phyloP scores from a whole-genome alignment of 1,140 invertebrate genomes.

The Lordiphosa collinella region DNA sequence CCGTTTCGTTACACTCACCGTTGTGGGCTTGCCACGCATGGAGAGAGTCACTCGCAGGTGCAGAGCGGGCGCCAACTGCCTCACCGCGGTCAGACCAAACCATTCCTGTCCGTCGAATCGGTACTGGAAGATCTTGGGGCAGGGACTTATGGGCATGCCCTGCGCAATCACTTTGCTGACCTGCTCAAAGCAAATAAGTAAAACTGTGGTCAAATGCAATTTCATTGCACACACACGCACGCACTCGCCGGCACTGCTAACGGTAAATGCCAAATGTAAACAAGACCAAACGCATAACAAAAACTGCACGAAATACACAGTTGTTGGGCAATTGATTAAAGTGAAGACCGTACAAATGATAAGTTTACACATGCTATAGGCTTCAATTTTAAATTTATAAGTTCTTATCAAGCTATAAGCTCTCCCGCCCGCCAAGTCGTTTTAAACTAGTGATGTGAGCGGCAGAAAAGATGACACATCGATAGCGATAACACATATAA shows the following conservation, averaged over 20 bases:
- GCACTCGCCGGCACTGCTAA: not conserved
- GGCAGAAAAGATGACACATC: no score
- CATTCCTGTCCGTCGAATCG: constrained; percentile 70
- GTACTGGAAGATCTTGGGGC: constrained; percentile 76
- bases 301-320: no score
- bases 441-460: no score
- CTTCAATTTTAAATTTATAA: no score
- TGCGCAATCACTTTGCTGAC: constrained; percentile 42
- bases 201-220: constrained; percentile 30
- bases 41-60: constrained; percentile 71
- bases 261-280: no score
- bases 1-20: constrained; percentile 30
- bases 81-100: constrained; percentile 67
- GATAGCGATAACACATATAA: no score
- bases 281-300: no score
- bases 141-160: constrained; percentile 69
- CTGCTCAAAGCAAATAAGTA: constrained; percentile 51
- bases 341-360: no score
- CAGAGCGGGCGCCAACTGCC: constrained; percentile 54
- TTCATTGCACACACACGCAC: constrained; percentile 10
- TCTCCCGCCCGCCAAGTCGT: no score
- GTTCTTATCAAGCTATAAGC: no score
- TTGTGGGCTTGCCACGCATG: constrained; percentile 73
- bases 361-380: no score
- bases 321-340: no score